Evolutionary conservation across 2,888 invertebrate species (phyloP).

Genomic region (Phoenoteleia sp.): DNA sequence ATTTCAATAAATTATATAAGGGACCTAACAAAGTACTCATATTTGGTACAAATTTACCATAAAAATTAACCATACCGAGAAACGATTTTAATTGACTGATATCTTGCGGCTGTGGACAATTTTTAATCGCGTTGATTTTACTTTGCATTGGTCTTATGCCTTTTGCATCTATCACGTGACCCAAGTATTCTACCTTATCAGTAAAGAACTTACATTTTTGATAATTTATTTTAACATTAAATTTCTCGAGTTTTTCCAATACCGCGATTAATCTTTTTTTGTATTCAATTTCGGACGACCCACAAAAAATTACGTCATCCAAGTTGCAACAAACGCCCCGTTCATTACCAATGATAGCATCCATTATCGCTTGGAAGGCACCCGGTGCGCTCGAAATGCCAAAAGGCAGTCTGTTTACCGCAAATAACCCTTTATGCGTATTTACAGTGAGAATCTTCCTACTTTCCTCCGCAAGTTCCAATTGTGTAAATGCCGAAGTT

Average conservation of each 20-base stretch:
- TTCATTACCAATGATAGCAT: slow-evolving; percentile 26
- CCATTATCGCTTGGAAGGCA: slow-evolving; percentile 33
- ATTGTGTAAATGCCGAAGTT: slow-evolving; percentile 56
- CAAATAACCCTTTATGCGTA: slow-evolving; percentile 46
- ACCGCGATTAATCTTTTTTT: slow-evolving; percentile 18
- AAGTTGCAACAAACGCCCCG: slow-evolving; percentile 83
- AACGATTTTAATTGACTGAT: slow-evolving; percentile 75
- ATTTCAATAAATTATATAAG: slow-evolving; percentile 4
- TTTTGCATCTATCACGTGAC: neutral
- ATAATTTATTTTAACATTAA: neutral
- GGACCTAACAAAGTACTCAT: slow-evolving; percentile 23
- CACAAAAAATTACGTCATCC: slow-evolving; percentile 74
- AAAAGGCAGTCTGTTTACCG: slow-evolving; percentile 34
- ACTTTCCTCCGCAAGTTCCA: slow-evolving; percentile 41
- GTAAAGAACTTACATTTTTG: slow-evolving; percentile 14
- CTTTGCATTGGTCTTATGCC: slow-evolving; percentile 55
- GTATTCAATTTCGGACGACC: neutral
- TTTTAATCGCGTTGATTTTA: slow-evolving; percentile 27
- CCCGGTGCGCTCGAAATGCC: slow-evolving; percentile 34
- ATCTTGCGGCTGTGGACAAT: slow-evolving; percentile 1
- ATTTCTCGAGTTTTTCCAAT: slow-evolving; percentile 46
- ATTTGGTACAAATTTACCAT: slow-evolving; percentile 75
- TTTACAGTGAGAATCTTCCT: slow-evolving; percentile 27
- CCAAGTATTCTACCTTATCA: slow-evolving; percentile 12
- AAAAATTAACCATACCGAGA: slow-evolving; percentile 80